Percentiles rank a stretch among this genome's conserved stretches.
Evolutionary conservation across 2,113 vertebrate species (phyloP).

Genomic region (Platichthys stellatus): DNA sequence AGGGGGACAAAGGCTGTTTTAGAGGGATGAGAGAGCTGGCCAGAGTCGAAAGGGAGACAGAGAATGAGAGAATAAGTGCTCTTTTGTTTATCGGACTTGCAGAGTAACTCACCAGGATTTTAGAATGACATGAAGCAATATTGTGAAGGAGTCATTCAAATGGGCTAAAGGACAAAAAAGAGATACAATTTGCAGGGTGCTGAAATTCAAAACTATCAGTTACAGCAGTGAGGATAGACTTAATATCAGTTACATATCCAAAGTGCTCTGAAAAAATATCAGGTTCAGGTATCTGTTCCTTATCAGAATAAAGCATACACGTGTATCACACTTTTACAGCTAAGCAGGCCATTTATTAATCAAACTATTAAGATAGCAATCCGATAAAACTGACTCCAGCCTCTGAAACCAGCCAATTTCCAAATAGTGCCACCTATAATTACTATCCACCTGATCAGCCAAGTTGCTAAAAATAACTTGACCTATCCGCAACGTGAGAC

Average conservation of each 20-base stretch:
- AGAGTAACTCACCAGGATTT: not conserved
- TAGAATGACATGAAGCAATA: not conserved
- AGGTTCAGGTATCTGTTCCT: constrained; percentile 35
- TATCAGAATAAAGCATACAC: constrained; percentile 2
- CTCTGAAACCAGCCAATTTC: constrained; percentile 1
- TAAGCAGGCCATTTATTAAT: constrained; percentile 50
- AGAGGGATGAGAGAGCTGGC: constrained; percentile 48
- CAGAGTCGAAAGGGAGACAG: constrained; percentile 1
- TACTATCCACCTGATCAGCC: constrained; percentile 12
- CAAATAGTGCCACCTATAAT: constrained; percentile 20
- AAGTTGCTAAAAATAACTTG: constrained; percentile 55
- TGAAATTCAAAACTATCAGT: constrained; percentile 20
- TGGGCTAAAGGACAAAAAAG: not conserved
- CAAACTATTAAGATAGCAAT: constrained; percentile 55
- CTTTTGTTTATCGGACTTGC: not conserved
- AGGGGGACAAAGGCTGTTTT: constrained; percentile 42
- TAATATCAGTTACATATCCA: constrained; percentile 35
- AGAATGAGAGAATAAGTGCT: not conserved
- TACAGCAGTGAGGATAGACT: not conserved
- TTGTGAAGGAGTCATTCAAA: not conserved
- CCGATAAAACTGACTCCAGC: not conserved
- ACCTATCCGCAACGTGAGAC: constrained; percentile 21
- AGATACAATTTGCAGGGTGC: constrained; percentile 1
- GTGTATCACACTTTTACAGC: not conserved
- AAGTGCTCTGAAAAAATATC: constrained; percentile 11